Conservation (phyloP, 2,888 invertebrate species). For the Dioctria rufipes region DNA sequence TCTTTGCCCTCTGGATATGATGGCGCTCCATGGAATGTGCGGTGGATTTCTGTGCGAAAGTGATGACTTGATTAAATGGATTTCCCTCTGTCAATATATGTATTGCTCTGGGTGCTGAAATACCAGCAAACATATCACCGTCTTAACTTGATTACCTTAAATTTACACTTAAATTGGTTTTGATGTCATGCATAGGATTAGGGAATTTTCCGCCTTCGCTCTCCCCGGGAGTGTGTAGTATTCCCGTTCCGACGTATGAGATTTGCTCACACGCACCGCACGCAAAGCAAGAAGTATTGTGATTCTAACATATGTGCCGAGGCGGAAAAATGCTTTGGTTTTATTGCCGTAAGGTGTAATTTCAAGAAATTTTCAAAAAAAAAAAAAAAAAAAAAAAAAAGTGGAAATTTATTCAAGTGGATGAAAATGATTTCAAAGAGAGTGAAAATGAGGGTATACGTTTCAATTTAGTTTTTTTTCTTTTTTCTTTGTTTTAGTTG, state of each 20-base stretch:
- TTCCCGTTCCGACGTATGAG: background rate
- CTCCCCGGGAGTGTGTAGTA: background rate
- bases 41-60: conserved; percentile 33
- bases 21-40: background rate
- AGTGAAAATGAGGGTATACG: conserved; percentile 6
- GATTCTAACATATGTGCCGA: conserved; percentile 39
- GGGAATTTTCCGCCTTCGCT: conserved; percentile 28
- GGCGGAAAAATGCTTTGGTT: conserved; percentile 20
- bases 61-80: conserved; percentile 51
- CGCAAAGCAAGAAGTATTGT: background rate
- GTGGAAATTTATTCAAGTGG: conserved; percentile 29
- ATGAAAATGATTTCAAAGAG: conserved; percentile 45
- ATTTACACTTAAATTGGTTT: conserved; percentile 50
- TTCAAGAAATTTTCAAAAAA: conserved; percentile 20
- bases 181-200: conserved; percentile 45
- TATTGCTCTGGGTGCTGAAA: conserved; percentile 40
- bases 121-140: conserved; percentile 38
- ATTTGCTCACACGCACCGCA: too few species aligned
- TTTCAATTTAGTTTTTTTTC: background rate
- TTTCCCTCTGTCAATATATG: conserved; percentile 48
- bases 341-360: conserved; percentile 38
- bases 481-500: background rate
- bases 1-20: conserved; percentile 7
- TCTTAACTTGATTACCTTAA: conserved; percentile 51
- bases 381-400: background rate